Conservation (phyloP, 2,888 invertebrate genomes). For the Hirudinaria manillensis region DNA sequence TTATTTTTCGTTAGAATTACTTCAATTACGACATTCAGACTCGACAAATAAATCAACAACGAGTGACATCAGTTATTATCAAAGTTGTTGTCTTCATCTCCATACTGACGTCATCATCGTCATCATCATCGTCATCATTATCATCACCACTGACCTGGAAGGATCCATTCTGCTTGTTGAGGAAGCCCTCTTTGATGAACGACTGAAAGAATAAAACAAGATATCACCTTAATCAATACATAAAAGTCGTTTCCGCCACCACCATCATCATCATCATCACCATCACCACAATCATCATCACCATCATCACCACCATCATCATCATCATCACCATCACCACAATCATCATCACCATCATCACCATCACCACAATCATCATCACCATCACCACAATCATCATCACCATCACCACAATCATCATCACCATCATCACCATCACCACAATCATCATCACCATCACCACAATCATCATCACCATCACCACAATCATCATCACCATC, state of each 20-base stretch:
- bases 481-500: not conserved
- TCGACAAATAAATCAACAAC: not conserved
- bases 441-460: not conserved
- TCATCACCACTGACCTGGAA: slow-evolving; percentile 48
- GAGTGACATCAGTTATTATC: not conserved
- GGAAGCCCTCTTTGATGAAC: slow-evolving; percentile 70
- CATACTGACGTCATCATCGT: not conserved
- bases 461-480: not conserved
- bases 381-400: not conserved
- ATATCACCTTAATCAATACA: too few species aligned
- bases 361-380: not conserved
- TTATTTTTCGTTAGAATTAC: too few species aligned
- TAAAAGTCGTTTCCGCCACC: not conserved
- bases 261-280: slow-evolving; percentile 21
- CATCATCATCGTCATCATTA: not conserved
- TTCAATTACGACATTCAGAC: not conserved
- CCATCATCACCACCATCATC: slow-evolving; percentile 25
- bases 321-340: slow-evolving; percentile 13
- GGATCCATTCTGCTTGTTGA: slow-evolving; percentile 71
- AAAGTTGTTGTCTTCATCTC: not conserved
- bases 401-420: not conserved
- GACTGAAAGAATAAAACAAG: too few species aligned
- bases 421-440: not conserved
- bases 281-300: slow-evolving; percentile 24
- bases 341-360: not conserved